A percentile compares a stretch with the other conserved stretches of the same genome.
phyloP scores from a whole-genome alignment of 2,888 invertebrate genomes.

The Agrochola circellaris region DNA sequence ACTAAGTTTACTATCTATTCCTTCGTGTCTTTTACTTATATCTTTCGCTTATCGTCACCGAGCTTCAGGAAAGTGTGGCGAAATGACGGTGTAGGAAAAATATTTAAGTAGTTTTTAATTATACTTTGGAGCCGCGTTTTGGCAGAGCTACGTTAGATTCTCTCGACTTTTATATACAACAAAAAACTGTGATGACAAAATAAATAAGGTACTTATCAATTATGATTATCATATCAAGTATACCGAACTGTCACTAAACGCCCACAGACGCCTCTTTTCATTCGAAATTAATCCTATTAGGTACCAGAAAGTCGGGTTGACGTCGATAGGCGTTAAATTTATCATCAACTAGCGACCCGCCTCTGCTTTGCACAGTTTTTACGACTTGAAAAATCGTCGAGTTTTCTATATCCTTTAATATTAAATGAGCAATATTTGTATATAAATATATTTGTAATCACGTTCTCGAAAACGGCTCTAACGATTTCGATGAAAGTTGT shows the following conservation, averaged over 20 bases:
- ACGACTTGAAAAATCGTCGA: too few species aligned
- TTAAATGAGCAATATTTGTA: too few species aligned
- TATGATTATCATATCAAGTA: conserved; percentile 44
- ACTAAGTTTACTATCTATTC: neutral
- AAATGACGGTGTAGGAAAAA: neutral
- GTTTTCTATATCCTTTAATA: too few species aligned
- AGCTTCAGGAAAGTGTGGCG: neutral
- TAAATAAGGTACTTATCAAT: conserved; percentile 1
- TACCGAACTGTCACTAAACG: conserved; percentile 34
- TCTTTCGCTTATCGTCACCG: neutral
- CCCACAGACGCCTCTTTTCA: conserved; percentile 37
- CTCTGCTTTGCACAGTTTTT: too few species aligned
- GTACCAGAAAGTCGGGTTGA: neutral
- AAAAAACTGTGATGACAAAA: conserved; percentile 27
- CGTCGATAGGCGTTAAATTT: conserved; percentile 44
- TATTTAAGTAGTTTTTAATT: neutral
- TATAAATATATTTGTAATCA: too few species aligned
- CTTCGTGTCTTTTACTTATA: neutral
- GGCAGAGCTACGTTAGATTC: neutral
- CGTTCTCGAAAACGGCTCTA: too few species aligned
- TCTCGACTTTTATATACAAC: neutral
- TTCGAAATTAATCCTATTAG: conserved; percentile 56
- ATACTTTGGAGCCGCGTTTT: neutral
- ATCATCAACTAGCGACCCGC: conserved; percentile 37
- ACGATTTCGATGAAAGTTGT: too few species aligned